phyloP scores from a whole-genome alignment of 2,888 invertebrate species.

The Sarcophaga rosellei region DNA sequence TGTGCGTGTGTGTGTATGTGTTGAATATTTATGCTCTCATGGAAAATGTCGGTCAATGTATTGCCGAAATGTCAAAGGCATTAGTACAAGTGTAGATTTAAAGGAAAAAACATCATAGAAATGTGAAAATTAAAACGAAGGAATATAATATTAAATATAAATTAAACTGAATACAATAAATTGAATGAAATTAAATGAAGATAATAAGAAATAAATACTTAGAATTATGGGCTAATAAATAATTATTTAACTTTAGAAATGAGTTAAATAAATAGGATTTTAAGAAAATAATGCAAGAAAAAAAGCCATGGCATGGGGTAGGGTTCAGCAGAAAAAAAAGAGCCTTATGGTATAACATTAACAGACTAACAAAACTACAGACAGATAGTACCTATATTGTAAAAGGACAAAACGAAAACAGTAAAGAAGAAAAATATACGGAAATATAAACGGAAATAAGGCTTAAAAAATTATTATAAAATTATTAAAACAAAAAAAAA shows the following conservation, averaged over 20 bases:
- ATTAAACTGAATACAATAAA: not conserved
- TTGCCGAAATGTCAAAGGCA: constrained; percentile 69
- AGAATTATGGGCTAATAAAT: constrained; percentile 50
- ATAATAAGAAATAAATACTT: not conserved
- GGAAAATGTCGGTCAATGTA: constrained; percentile 66
- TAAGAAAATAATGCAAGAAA: not conserved
- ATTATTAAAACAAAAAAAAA: constrained; percentile 28
- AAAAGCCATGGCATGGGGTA: constrained; percentile 49
- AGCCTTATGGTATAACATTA: constrained; percentile 46
- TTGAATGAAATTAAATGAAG: not conserved
- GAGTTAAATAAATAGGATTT: too few species aligned
- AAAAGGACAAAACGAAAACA: constrained; percentile 22
- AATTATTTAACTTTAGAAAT: not conserved
- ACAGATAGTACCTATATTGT: constrained; percentile 29
- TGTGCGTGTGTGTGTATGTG: not conserved
- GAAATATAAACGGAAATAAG: not conserved
- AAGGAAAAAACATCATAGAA: constrained; percentile 32
- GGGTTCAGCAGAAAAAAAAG: constrained; percentile 51
- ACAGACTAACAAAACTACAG: constrained; percentile 31
- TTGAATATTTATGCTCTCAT: constrained; percentile 35
- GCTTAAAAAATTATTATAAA: not conserved
- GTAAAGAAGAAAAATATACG: constrained; percentile 4
- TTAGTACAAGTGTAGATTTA: constrained; percentile 67
- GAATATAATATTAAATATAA: constrained; percentile 37
- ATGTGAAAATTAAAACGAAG: constrained; percentile 1